phyloP scores from a whole-genome alignment of 2,888 invertebrate genomes.

The Melolontha melolontha region DNA sequence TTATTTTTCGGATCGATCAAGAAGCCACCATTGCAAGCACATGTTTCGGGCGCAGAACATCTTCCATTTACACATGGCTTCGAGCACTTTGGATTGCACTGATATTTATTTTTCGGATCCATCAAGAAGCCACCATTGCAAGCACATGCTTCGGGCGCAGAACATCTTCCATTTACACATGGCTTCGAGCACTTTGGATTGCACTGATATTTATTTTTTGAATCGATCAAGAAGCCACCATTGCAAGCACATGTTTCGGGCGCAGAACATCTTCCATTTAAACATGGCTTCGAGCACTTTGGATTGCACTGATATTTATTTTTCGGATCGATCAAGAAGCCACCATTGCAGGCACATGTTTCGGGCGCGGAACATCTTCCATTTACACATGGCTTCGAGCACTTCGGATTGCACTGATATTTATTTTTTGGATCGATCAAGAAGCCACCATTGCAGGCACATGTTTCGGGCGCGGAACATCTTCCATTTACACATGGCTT shows the following conservation, averaged over 20 bases:
- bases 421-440: slow-evolving; percentile 36
- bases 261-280: slow-evolving; percentile 46
- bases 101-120: slow-evolving; percentile 41
- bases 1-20: slow-evolving; percentile 41
- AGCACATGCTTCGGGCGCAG: slow-evolving; percentile 56
- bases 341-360: slow-evolving; percentile 45
- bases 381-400: slow-evolving; percentile 49
- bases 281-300: slow-evolving; percentile 42
- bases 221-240: slow-evolving; percentile 49
- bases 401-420: slow-evolving; percentile 54
- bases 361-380: slow-evolving; percentile 52
- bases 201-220: slow-evolving; percentile 49
- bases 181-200: slow-evolving; percentile 53
- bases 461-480: slow-evolving; percentile 41
- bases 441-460: slow-evolving; percentile 44
- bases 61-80: slow-evolving; percentile 63
- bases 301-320: slow-evolving; percentile 48
- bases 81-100: slow-evolving; percentile 50
- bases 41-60: slow-evolving; percentile 56
- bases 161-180: slow-evolving; percentile 62
- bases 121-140: slow-evolving; percentile 53
- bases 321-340: slow-evolving; percentile 36
- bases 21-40: slow-evolving; percentile 45
- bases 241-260: slow-evolving; percentile 51
- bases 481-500: slow-evolving; percentile 38